Conservation (phyloP, 2,797 vertebrate species). For the Dipus sagitta region DNA sequence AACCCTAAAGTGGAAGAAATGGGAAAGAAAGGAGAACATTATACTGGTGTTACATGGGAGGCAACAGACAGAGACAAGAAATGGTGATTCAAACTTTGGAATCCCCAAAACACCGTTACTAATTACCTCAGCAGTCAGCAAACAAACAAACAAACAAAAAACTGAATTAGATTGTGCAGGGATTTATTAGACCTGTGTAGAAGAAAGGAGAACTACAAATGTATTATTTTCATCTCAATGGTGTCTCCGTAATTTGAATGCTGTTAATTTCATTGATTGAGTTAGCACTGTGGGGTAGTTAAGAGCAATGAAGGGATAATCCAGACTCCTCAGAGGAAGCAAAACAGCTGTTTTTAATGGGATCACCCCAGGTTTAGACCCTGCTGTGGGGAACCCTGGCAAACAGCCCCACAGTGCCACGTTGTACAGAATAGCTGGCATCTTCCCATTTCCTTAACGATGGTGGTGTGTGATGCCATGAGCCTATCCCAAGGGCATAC, state of each 20-base stretch:
- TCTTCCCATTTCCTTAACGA: slow-evolving; percentile 1
- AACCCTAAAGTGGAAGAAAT: background rate
- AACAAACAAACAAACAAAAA: background rate
- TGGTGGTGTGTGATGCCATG: background rate
- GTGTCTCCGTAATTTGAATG: slow-evolving; percentile 27
- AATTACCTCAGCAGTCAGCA: background rate
- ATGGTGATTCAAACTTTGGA: background rate
- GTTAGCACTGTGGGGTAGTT: slow-evolving; percentile 54
- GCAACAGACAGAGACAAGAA: background rate
- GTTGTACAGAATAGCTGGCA: background rate
- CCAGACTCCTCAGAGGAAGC: slow-evolving; percentile 53
- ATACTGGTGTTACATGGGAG: fast-evolving
- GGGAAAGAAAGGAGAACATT: too few relatives aligned
- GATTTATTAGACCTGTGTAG: background rate
- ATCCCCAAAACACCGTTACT: background rate
- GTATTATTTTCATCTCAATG: slow-evolving; percentile 49
- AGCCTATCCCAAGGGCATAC: background rate
- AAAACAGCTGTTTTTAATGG: slow-evolving; percentile 39
- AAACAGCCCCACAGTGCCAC: slow-evolving; percentile 51
- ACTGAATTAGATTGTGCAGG: background rate
- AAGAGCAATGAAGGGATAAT: slow-evolving; percentile 76
- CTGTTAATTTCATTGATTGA: slow-evolving; percentile 60
- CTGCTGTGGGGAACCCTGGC: slow-evolving; percentile 51
- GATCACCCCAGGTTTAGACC: slow-evolving; percentile 32
- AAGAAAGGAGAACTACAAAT: background rate